These are phyloP conservation scores for Caenorhabditis brenneri DNA, from an alignment of 1,140 invertebrate genomes.

Conservation along the genomic window DNA sequence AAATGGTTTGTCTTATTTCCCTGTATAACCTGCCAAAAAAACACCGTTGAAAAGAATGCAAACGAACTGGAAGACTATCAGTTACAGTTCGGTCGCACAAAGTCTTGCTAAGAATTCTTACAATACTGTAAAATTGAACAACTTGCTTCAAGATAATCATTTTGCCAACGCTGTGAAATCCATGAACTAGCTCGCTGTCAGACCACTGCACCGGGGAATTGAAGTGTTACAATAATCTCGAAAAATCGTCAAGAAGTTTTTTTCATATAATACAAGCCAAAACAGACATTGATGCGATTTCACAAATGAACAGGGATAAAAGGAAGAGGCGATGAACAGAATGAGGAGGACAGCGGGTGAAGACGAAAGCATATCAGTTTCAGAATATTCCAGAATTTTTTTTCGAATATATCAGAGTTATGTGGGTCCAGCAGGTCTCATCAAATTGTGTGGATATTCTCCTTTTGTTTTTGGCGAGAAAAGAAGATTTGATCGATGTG, in stretches of 20 bases:
- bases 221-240: background rate
- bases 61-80: too few relatives aligned
- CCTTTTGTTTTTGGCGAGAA: slow-evolving; percentile 70
- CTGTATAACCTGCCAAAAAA: too few relatives aligned
- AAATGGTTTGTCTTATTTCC: too few relatives aligned
- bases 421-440: slow-evolving; percentile 57
- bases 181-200: background rate
- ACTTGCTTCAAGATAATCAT: too few relatives aligned
- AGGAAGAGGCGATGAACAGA: background rate
- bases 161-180: background rate
- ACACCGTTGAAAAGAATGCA: too few relatives aligned
- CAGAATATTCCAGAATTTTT: background rate
- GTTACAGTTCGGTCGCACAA: too few relatives aligned
- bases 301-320: slow-evolving; percentile 31
- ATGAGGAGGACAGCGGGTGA: background rate
- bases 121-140: too few relatives aligned
- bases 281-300: background rate
- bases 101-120: too few relatives aligned
- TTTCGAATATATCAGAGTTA: background rate
- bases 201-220: background rate
- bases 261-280: slow-evolving; percentile 41
- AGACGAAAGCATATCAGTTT: background rate
- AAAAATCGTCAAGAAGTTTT: background rate
- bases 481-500: slow-evolving; percentile 69
- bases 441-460: slow-evolving; percentile 70